phyloP scores from a whole-genome alignment of 2,113 vertebrate genomes.

The Corynorhinus townsendii region DNA sequence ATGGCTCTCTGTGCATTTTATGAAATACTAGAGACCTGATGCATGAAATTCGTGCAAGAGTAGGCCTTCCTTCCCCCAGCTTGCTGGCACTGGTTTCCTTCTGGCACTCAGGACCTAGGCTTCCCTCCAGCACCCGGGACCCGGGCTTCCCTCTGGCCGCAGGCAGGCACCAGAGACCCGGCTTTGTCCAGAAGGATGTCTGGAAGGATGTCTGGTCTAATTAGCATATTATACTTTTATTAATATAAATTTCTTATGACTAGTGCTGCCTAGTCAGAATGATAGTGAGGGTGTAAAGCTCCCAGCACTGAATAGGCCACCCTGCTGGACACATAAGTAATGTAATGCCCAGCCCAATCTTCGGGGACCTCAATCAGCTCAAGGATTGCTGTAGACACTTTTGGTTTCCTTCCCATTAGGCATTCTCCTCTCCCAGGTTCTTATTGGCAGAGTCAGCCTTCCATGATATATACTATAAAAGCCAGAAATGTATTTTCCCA shows the following conservation, averaged over 20 bases:
- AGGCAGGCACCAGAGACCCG: too few relatives aligned
- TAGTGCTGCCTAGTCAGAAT: background rate
- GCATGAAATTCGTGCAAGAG: too few relatives aligned
- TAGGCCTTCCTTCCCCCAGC: too few relatives aligned
- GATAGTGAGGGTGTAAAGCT: background rate
- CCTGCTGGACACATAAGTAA: background rate
- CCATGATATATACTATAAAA: background rate
- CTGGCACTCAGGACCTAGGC: too few relatives aligned
- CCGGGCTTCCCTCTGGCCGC: too few relatives aligned
- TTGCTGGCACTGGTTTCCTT: too few relatives aligned
- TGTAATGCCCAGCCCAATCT: background rate
- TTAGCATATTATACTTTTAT: too few relatives aligned
- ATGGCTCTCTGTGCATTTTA: background rate
- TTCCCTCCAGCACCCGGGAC: too few relatives aligned
- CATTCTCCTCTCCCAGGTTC: background rate
- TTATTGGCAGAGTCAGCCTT: background rate
- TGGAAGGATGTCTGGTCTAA: too few relatives aligned
- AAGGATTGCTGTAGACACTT: rapidly evolving
- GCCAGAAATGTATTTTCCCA: background rate
- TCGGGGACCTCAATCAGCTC: background rate
- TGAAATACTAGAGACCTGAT: background rate
- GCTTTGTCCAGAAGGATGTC: too few relatives aligned
- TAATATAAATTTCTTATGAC: background rate
- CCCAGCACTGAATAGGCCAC: background rate
- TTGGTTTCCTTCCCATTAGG: background rate